Evolutionary conservation across 2,797 vertebrate genomes (phyloP), one percentile per base, ranked within the genome.

Genomic region (Enteromius mattozi): DNA sequence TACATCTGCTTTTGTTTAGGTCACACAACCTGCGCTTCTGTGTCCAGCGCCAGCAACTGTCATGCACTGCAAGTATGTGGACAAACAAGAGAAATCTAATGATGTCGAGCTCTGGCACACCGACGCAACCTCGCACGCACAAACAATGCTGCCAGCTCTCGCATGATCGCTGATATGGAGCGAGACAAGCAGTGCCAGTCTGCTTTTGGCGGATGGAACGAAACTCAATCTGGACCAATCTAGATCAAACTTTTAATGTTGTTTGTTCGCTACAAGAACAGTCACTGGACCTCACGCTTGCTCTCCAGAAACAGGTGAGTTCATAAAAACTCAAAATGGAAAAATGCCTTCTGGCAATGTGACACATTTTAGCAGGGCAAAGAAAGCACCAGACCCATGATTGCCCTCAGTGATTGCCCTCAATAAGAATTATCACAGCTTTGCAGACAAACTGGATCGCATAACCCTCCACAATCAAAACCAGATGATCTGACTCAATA

Each of bases 401-500:
- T 83, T 87, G 86, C 84, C 84, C 86, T 87, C 49, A 78, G 72
- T 88, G 85, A 89, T 88, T 86, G 87, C 80, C 85, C 86, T 87
- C 80, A 86, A 86, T 85, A 86, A 87, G 83, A 85, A 72, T 80
- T 71, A 89, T 90, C 87, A 85, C 88, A 88, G 86, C 81, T 88
- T 78, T 77, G 70, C 87, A 89, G 81, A 88, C 83, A 76, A 84
- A 84, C 88, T 83, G 83, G 86, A 90, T 88, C 76, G 70, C 78
- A 85, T 80, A 88, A 85, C 85, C 65, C 61, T 80, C 76, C 74
- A 82, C 76, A 89, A 91, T 89, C 85, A 87, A 66, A 90, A 89
- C 83, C 85, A 92, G 88, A 89, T 89, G 87, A 87, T 85, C 86
- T 87, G 87, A 82, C 82, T 88, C 87, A 89, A 89, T 78, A 65